A percentile compares a stretch with the other conserved stretches of the same genome.
These are phyloP conservation scores for Phallusia fumigata DNA, from an alignment of 23 tunicate species.

Conservation along the genomic window DNA sequence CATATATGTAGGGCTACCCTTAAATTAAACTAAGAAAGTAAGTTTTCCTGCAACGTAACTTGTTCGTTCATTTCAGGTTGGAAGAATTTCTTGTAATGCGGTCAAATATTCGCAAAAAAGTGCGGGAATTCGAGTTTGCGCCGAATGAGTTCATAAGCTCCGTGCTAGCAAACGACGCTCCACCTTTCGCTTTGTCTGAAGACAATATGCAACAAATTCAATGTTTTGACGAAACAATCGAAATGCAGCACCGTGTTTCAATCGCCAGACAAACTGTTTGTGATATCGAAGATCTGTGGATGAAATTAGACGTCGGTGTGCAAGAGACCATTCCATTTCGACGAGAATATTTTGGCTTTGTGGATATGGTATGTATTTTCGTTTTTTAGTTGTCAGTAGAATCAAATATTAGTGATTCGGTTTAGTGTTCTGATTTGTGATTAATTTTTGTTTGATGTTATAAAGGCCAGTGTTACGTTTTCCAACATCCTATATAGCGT, in stretches of 20 bases:
- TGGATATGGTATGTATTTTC: neutral
- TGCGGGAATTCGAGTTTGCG: neutral
- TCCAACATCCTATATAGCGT: no score
- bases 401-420: no score
- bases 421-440: no score
- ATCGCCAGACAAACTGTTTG: conserved; percentile 1
- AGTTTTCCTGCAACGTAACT: neutral
- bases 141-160: neutral
- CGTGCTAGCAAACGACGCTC: neutral
- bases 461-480: no score
- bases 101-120: neutral
- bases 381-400: no score
- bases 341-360: neutral
- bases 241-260: neutral
- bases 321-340: neutral
- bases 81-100: neutral
- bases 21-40: no score
- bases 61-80: neutral
- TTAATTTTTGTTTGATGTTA: no score
- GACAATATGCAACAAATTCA: neutral
- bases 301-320: neutral
- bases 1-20: no score
- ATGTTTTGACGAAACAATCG: neutral
- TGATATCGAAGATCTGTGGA: conserved; percentile 8
- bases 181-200: neutral